These are phyloP conservation scores for Calliphora vicina DNA, from an alignment of 1,140 invertebrate genomes.

Conservation along the genomic window DNA sequence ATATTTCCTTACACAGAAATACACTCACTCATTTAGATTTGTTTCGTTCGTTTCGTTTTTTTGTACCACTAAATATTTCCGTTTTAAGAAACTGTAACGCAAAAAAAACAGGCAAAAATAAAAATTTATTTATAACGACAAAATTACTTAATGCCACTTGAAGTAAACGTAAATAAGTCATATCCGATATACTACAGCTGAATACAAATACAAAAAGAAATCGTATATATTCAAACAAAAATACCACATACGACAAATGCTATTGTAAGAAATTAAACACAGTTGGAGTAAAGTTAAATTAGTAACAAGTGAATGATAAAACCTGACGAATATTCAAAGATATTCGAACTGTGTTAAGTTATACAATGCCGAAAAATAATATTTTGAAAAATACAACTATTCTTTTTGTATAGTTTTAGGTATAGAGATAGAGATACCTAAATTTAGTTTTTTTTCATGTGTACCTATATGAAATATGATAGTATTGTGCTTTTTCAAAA, in stretches of 20 bases:
- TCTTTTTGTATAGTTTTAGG: too few relatives aligned
- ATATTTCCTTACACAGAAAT: not conserved
- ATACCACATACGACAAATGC: too few relatives aligned
- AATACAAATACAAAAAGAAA: not conserved
- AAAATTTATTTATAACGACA: not conserved
- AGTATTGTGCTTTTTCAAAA: not conserved
- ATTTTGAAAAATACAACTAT: not conserved
- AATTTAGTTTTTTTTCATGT: too few relatives aligned
- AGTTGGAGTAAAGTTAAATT: not conserved
- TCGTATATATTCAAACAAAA: not conserved
- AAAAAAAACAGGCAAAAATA: not conserved
- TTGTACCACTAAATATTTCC: constrained; percentile 10
- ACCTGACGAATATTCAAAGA: not conserved
- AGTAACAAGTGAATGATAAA: not conserved
- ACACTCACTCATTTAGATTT: too few relatives aligned
- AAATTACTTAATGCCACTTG: not conserved
- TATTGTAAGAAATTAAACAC: too few relatives aligned
- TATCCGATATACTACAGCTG: not conserved
- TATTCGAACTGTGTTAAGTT: not conserved
- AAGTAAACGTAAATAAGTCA: not conserved
- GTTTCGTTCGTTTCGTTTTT: not conserved
- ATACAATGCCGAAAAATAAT: not conserved
- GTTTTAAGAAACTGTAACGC: not conserved
- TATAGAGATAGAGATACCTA: too few relatives aligned
- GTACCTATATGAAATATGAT: constrained; percentile 4